Evolutionary conservation across 1,140 invertebrate species (phyloP).

Genomic region (Globodera rostochiensis): DNA sequence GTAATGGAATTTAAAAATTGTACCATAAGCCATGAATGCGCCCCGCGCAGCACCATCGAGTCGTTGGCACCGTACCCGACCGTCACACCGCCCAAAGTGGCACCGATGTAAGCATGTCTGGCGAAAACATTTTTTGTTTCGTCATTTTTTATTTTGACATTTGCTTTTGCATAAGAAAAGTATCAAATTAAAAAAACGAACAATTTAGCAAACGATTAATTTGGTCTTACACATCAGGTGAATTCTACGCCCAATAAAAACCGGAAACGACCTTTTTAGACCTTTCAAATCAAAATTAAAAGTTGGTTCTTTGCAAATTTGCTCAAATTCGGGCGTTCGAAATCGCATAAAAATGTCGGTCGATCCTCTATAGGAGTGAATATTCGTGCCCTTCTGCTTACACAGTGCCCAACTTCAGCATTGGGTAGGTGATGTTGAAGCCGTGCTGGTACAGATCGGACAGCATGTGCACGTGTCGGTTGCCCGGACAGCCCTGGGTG

Average conservation of each 20-base stretch:
- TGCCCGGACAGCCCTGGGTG: slow-evolving; percentile 58
- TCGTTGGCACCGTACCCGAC: slow-evolving; percentile 53
- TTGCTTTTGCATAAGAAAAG: too few species aligned
- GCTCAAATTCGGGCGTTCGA: too few species aligned
- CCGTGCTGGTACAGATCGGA: slow-evolving; percentile 63
- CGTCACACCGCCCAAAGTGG: slow-evolving; percentile 59
- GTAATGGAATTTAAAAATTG: not conserved
- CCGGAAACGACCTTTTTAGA: too few species aligned
- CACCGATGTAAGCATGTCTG: slow-evolving; percentile 60
- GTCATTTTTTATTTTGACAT: too few species aligned
- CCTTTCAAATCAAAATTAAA: too few species aligned
- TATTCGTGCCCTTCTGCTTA: slow-evolving; percentile 29
- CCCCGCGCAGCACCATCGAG: slow-evolving; percentile 53
- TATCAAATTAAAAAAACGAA: too few species aligned
- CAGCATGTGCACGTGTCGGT: slow-evolving; percentile 58
- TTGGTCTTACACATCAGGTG: too few species aligned
- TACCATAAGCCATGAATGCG: slow-evolving; percentile 62
- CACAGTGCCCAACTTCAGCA: slow-evolving; percentile 54
- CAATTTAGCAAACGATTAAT: too few species aligned
- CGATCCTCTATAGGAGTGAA: not conserved
- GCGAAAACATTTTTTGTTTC: not conserved
- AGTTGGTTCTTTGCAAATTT: too few species aligned
- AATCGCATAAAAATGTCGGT: too few species aligned
- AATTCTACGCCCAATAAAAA: too few species aligned
- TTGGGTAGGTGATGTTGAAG: slow-evolving; percentile 64